phyloP scores from a whole-genome alignment of 2,888 invertebrate species.

The Achlya flavicornis region DNA sequence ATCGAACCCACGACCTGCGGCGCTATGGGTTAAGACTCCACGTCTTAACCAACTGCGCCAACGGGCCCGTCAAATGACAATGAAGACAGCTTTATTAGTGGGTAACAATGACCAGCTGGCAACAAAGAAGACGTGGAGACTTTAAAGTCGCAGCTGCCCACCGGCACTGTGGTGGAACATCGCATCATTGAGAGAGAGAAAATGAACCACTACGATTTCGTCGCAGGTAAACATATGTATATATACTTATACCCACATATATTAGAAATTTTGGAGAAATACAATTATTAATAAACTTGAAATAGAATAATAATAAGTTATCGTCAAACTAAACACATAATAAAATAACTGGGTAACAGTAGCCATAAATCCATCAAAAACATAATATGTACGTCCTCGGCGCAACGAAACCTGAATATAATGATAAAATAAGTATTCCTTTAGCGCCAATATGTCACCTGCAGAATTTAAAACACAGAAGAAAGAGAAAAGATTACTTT shows the following conservation, averaged over 20 bases:
- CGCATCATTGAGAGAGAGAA: slow-evolving; percentile 22
- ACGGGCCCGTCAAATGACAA: no score
- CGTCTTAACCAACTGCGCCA: no score
- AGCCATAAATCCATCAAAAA: no score
- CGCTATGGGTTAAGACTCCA: no score
- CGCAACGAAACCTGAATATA: slow-evolving; percentile 81
- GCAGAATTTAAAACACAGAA: slow-evolving; percentile 22
- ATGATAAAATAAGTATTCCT: slow-evolving; percentile 80
- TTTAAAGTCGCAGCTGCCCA: slow-evolving; percentile 33
- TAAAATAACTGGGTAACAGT: no score
- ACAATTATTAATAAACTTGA: background rate
- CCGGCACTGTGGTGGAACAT: slow-evolving; percentile 33
- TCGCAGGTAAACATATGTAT: slow-evolving; percentile 37
- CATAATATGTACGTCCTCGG: slow-evolving; percentile 66
- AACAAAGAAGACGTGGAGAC: slow-evolving; percentile 28
- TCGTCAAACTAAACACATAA: no score
- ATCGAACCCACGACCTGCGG: no score
- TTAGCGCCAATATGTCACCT: slow-evolving; percentile 45
- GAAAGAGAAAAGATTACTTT: no score
- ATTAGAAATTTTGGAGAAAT: slow-evolving; percentile 32
- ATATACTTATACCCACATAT: slow-evolving; percentile 35
- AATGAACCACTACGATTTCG: slow-evolving; percentile 41
- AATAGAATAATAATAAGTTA: no score
- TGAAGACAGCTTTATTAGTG: slow-evolving; percentile 31
- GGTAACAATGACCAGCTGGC: slow-evolving; percentile 39